Percentiles rank a stretch among this genome's conserved stretches.
Evolutionary conservation across 2,797 vertebrate species (phyloP).

Genomic region (Cichlasoma orientale): DNA sequence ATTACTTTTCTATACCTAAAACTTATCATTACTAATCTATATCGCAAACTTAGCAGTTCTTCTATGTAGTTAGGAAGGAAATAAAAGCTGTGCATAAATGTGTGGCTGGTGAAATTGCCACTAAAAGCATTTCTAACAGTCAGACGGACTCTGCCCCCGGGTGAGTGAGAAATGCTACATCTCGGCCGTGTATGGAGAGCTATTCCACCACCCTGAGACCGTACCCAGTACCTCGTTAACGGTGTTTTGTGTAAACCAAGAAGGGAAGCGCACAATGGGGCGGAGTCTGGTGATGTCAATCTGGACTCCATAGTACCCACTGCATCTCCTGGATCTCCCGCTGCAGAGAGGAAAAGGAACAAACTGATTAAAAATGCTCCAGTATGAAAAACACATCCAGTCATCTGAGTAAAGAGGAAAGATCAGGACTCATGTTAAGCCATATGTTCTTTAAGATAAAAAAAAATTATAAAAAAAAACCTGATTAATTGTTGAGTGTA

Average conservation of each 20-base stretch:
- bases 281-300: rapidly evolving
- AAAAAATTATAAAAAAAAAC: too few relatives aligned
- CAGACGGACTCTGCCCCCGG: neutral
- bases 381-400: neutral
- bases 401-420: too few relatives aligned
- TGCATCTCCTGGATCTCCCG: neutral
- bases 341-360: neutral
- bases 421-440: too few relatives aligned
- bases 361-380: neutral
- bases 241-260: rapidly evolving
- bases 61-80: neutral
- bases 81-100: neutral
- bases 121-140: neutral
- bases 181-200: neutral
- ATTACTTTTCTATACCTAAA: neutral
- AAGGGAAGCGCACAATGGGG: neutral
- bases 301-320: neutral
- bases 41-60: neutral
- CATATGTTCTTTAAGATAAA: too few relatives aligned
- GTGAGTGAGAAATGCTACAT: neutral
- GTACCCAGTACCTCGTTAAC: neutral
- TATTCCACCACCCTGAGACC: rapidly evolving
- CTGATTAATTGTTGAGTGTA: too few relatives aligned
- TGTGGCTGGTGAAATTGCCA: neutral
- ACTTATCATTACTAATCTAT: neutral